Conservation (phyloP, 1,140 invertebrate species). For the Drosophila lacertosa region DNA sequence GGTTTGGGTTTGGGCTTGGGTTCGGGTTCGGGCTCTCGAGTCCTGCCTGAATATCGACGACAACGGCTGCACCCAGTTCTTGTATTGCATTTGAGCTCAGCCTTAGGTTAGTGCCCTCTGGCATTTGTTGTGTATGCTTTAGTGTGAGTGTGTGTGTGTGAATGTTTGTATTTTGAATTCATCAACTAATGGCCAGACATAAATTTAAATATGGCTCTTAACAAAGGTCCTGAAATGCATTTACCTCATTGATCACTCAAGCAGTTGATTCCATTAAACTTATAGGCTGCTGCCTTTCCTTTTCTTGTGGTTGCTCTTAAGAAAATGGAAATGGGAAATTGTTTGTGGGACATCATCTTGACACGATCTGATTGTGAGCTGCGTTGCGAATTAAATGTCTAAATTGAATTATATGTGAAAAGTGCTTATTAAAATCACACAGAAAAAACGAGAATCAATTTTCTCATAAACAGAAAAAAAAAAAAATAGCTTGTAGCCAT, state of each 20-base stretch:
- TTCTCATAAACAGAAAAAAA: no score
- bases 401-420: slow-evolving; percentile 32
- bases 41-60: slow-evolving; percentile 4
- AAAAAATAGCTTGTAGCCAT: no score
- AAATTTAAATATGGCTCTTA: slow-evolving; percentile 57
- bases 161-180: slow-evolving; percentile 58
- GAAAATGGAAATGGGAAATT: no score
- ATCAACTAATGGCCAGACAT: slow-evolving; percentile 67
- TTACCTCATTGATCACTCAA: slow-evolving; percentile 46
- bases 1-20: slow-evolving; percentile 12
- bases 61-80: slow-evolving; percentile 52
- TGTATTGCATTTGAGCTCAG: slow-evolving; percentile 35
- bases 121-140: slow-evolving; percentile 42
- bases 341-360: background rate
- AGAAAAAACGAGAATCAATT: no score
- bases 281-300: slow-evolving; percentile 13
- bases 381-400: background rate
- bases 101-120: slow-evolving; percentile 69
- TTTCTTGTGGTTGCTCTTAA: slow-evolving; percentile 31
- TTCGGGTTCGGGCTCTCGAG: slow-evolving; percentile 14
- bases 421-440: background rate
- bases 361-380: slow-evolving; percentile 22
- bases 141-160: slow-evolving; percentile 15
- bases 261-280: slow-evolving; percentile 50
- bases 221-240: slow-evolving; percentile 24